Evolutionary conservation across 2,797 vertebrate species (phyloP).

Genomic region (Botia almorhae): DNA sequence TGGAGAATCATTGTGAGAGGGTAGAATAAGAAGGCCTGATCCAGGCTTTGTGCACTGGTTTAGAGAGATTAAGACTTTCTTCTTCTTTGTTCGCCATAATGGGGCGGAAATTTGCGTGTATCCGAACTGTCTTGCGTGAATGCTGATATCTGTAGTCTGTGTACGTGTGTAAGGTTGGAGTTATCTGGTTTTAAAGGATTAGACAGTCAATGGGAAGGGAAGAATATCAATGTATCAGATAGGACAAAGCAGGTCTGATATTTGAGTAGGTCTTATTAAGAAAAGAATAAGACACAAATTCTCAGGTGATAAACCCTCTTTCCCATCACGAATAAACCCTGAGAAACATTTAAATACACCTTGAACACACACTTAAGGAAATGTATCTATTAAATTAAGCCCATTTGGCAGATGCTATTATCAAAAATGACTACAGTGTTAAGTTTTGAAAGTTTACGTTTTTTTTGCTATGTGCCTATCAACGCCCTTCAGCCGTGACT

Average conservation of each 20-base stretch:
- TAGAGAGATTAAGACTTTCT: conserved; percentile 48
- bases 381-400: too few relatives aligned
- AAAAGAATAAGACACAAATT: background rate
- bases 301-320: background rate
- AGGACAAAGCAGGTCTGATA: conserved; percentile 21
- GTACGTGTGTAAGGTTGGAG: conserved; percentile 12
- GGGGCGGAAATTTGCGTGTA: conserved; percentile 31
- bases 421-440: too few relatives aligned
- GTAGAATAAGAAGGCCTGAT: conserved; percentile 75
- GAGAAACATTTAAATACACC: background rate
- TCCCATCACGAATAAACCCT: background rate
- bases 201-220: background rate
- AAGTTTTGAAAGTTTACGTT: too few relatives aligned
- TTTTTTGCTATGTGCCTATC: too few relatives aligned
- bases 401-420: too few relatives aligned
- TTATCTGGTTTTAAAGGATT: conserved; percentile 25
- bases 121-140: conserved; percentile 28
- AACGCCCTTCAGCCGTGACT: too few relatives aligned
- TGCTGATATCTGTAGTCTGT: conserved; percentile 11
- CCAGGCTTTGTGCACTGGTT: conserved; percentile 56
- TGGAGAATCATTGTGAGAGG: conserved; percentile 71
- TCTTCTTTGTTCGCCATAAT: conserved; percentile 20
- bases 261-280: conserved; percentile 3
- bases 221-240: conserved; percentile 5
- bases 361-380: too few relatives aligned